Evolutionary conservation across 2,113 vertebrate species (phyloP), one percentile per base, ranked within the genome.

Genomic region (Semnornis frantzii): DNA sequence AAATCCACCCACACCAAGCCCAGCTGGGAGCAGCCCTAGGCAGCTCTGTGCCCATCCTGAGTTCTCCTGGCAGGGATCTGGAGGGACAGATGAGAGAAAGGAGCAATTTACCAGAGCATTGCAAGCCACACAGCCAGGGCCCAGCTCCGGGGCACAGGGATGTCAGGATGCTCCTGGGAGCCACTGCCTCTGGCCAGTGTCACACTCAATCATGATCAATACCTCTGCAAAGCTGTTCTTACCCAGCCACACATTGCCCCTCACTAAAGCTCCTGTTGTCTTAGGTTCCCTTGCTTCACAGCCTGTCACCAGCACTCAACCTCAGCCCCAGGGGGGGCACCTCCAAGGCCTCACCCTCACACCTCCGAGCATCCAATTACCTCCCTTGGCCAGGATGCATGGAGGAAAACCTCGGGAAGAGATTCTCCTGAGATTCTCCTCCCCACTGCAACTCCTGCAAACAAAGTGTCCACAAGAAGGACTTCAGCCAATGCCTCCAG

Each of bases 161-260:
- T 48, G n/a, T 7, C 2, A 2, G 15, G 46, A 52, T 11, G 42
- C 54, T 62, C 78, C 72, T 6, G 21, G 60, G 52, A 80, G 79
- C 46, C 1, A 0, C 2, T 0, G 24, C 58, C 86, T 71, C 39
- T 8, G 2, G 79, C 63, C 68, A n/a, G 37, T 70, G 65, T 60
- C 91, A 78, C 2, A 0, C 46, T 72, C 68, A n/a, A 9, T 83
- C 62, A 63, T 0, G 6, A 39, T 77, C 86, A 75, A 52, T 10
- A 23, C 6, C 1, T 2, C 62, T 15, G 65, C 83, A 71, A 84
- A 77, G 83, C 2, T 84, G 62, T 31, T 83, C 83, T 57, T 76
- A 30, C 27, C 19, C 59, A 1, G 66, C 1, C 0, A 24, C 0
- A 0, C 34, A 8, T 1, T 24, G 5, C 77, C 65, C 77, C 30